A percentile compares a stretch with the other conserved stretches of the same genome.
These are phyloP conservation scores for Polylopha cassiicola DNA, from an alignment of 2,888 invertebrate species.

Conservation along the genomic window DNA sequence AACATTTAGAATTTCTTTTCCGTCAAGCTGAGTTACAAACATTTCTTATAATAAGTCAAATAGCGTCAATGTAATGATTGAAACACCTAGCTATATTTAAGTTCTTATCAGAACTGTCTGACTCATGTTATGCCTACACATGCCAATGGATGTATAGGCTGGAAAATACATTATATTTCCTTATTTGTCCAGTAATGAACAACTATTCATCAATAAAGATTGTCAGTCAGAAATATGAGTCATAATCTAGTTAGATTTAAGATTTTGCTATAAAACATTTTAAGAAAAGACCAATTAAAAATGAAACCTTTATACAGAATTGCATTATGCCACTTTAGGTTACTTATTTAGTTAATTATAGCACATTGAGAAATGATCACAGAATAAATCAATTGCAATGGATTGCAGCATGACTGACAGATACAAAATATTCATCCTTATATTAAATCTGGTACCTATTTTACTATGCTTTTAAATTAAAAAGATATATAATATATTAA, in stretches of 20 bases:
- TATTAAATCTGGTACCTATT: constrained; percentile 5
- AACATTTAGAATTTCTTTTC: neutral
- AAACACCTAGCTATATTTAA: neutral
- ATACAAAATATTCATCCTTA: too few species aligned
- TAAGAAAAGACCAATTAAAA: too few species aligned
- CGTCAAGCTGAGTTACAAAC: constrained; percentile 1
- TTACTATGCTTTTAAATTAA: neutral
- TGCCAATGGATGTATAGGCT: too few species aligned
- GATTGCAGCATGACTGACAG: too few species aligned
- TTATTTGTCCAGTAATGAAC: constrained; percentile 26
- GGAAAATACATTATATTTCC: constrained; percentile 22
- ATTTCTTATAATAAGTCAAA: constrained; percentile 3
- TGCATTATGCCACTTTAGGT: too few species aligned
- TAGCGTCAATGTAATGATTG: constrained; percentile 2
- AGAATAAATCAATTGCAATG: too few species aligned
- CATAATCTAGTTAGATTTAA: constrained; percentile 3
- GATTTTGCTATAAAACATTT: too few species aligned
- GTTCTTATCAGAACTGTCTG: constrained; percentile 25
- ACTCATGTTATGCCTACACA: constrained; percentile 10
- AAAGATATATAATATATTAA: constrained; percentile 9
- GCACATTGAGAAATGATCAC: too few species aligned
- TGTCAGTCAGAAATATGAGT: constrained; percentile 15
- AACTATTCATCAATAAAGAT: constrained; percentile 15
- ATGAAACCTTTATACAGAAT: too few species aligned
- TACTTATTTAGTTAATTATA: too few species aligned